These are phyloP conservation scores for Danaus melanippus DNA, from an alignment of 1,140 invertebrate species.

Conservation along the genomic window DNA sequence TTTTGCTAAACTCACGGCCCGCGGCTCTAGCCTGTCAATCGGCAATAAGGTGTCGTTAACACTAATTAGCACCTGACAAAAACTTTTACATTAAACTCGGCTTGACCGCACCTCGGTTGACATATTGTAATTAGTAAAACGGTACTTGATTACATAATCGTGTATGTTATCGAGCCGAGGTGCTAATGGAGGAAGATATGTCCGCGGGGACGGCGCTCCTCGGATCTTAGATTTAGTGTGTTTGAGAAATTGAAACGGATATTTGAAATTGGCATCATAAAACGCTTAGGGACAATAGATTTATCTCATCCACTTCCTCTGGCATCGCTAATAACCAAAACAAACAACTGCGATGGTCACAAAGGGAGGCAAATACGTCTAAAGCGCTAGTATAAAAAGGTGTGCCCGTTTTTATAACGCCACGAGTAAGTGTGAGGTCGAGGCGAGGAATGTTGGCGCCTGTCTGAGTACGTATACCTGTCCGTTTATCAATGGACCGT, in stretches of 20 bases:
- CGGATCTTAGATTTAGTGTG: constrained; percentile 15
- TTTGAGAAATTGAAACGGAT: constrained; percentile 51
- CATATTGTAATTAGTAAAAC: constrained; percentile 23
- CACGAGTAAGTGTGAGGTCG: constrained; percentile 70
- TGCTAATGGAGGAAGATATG: constrained; percentile 44
- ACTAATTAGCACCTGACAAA: constrained; percentile 55
- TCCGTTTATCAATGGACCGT: constrained; percentile 70
- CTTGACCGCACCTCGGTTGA: neutral
- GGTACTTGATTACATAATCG: constrained; percentile 20
- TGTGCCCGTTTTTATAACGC: constrained; percentile 64
- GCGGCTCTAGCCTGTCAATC: constrained; percentile 30
- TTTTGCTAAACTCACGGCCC: constrained; percentile 48
- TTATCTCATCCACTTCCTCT: constrained; percentile 70
- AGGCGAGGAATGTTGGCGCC: constrained; percentile 70
- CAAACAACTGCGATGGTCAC: constrained; percentile 62
- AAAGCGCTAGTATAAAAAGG: constrained; percentile 68
- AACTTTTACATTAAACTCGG: constrained; percentile 31
- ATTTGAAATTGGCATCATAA: constrained; percentile 67
- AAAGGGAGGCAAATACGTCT: constrained; percentile 63
- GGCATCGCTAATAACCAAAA: constrained; percentile 66
- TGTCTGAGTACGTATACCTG: constrained; percentile 72
- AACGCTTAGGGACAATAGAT: constrained; percentile 67
- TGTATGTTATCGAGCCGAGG: constrained; percentile 20
- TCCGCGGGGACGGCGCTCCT: neutral
- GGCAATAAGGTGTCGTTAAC: constrained; percentile 40